Base-by-base conservation (phyloP, 2,113 vertebrate species). In the Micronycteris hirsuta region DNA sequence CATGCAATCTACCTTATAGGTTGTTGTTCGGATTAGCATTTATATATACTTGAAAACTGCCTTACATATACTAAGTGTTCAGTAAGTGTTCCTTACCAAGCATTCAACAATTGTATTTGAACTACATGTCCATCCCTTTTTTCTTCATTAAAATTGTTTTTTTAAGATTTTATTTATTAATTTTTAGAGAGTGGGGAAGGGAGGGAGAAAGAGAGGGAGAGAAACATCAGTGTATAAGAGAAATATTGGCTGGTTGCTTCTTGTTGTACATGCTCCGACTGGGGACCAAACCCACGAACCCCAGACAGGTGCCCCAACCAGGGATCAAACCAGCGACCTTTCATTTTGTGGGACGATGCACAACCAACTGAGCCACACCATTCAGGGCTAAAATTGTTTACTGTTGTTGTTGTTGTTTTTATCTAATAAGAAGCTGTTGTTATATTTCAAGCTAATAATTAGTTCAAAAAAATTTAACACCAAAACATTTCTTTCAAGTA, bases 401-500 rank as follows among this genome's bases (percentile, higher is more conserved):
- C 6, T 63, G 28, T 12, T 61, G 56, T 31, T 63, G 26, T 61
- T 61, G 4, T 63, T 63, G 22, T 54, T 26, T 33, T 74, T 17
- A 45, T 74, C 71, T 74, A 74, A 74, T 45, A 31, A 28, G 61
- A 94, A 82, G 56, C n/a, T 92, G 8, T 82, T 65, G 43, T 92
- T 83, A 78, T n/a, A 93, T 61, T 91, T 91, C 52, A 92, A 68
- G 47, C 54, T 88, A 93, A 84, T 49, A 86, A 67, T 7, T 94
- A 92, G 3, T 73, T 56, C 7, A 96, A 74, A 3, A 89, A 93
- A 89, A 81, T 63, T 92, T 88, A 74, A 11, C 61, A 96, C 47
- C 7, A 70, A 86, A 95, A 86, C 43, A 80, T 71, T 94, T 84
- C 80, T 89, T 91, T 91, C 63, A 89, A 86, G 36, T 89, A 96